A percentile compares a stretch with the other conserved stretches of the same genome.
These are phyloP conservation scores for Murina feae DNA, from an alignment of 2,113 vertebrate genomes.

Conservation along the genomic window DNA sequence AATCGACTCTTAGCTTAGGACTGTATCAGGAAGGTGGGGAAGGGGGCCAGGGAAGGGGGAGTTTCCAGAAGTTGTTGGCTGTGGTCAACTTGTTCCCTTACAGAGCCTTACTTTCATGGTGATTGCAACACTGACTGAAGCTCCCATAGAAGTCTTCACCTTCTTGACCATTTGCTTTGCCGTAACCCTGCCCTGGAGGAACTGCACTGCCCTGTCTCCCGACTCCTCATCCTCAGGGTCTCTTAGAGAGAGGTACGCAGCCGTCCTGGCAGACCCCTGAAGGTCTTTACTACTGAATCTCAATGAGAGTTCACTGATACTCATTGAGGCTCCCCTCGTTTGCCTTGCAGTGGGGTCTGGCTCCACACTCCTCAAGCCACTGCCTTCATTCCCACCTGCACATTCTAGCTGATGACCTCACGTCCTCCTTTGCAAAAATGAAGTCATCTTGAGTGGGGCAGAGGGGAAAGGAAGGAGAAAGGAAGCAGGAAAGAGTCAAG, in stretches of 20 bases:
- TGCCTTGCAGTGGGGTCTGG: not conserved
- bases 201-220: not conserved
- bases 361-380: not conserved
- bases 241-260: not conserved
- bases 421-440: not conserved
- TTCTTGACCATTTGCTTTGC: not conserved
- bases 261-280: not conserved
- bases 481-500: not conserved
- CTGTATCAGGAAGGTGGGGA: no score
- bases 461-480: not conserved
- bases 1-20: not conserved
- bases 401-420: not conserved
- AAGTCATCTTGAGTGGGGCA: not conserved
- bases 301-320: not conserved
- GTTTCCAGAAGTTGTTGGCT: not conserved
- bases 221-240: not conserved
- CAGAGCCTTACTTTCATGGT: no score
- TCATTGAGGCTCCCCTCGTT: not conserved
- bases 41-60: accelerated
- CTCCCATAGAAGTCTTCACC: not conserved
- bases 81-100: not conserved
- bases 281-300: not conserved
- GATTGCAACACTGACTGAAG: not conserved
- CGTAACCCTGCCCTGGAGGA: not conserved
- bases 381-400: not conserved